Evolutionary conservation across 2,888 invertebrate genomes (phyloP).

Genomic region (Nudaria mundana): DNA sequence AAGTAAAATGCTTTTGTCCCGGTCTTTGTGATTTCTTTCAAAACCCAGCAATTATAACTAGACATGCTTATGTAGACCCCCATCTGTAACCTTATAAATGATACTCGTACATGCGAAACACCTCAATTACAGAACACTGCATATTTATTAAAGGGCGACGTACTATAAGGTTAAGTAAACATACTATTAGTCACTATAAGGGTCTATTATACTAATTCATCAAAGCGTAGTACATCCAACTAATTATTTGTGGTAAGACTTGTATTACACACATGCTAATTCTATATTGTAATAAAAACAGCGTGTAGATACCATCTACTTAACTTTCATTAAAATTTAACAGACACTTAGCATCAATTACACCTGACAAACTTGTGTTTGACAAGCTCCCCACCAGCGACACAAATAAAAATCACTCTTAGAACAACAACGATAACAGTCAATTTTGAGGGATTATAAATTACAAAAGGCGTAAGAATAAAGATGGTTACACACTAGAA

Average conservation of each 20-base stretch:
- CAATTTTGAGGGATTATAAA: background rate
- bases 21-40: no score
- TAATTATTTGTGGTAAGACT: constrained; percentile 44
- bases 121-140: background rate
- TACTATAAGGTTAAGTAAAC: constrained; percentile 15
- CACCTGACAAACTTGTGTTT: constrained; percentile 44
- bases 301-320: constrained; percentile 63
- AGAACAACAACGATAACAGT: constrained; percentile 21
- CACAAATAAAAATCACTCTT: constrained; percentile 26
- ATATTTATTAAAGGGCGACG: background rate
- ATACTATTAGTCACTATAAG: constrained; percentile 15
- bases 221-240: background rate
- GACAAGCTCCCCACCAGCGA: background rate
- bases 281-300: constrained; percentile 56
- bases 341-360: constrained; percentile 74
- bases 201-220: background rate
- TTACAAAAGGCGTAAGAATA: constrained; percentile 1
- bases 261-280: constrained; percentile 61
- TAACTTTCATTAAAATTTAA: constrained; percentile 73
- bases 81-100: no score
- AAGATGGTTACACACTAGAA: constrained; percentile 28
- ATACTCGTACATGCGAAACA: no score
- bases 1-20: no score
- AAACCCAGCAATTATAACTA: no score
- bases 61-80: no score